These are phyloP conservation scores for Pseudopipra pipra DNA, from an alignment of 2,113 vertebrate genomes.

Conservation along the genomic window DNA sequence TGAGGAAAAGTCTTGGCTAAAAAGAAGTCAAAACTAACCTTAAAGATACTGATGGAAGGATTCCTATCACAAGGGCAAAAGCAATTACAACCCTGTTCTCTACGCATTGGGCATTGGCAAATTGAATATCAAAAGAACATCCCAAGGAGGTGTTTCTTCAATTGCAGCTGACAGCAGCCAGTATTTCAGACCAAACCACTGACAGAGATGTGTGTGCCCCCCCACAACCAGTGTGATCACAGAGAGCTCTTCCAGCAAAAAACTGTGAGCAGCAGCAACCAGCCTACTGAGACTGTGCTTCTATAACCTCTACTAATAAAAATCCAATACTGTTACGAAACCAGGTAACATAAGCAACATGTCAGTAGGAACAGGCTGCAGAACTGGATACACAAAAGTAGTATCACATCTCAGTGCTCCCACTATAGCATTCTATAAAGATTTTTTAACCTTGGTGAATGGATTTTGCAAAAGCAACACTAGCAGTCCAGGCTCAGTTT, in stretches of 20 bases:
- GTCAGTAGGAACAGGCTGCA: not conserved
- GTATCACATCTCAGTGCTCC: accelerated
- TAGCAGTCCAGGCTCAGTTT: not conserved
- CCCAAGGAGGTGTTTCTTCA: not conserved
- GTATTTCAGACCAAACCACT: not conserved
- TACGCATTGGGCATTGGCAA: not conserved
- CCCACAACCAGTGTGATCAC: not conserved
- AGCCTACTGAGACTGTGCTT: not conserved
- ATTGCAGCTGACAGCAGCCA: not conserved
- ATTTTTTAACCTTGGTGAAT: not conserved
- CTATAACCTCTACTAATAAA: not conserved
- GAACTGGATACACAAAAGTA: not conserved
- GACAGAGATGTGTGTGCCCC: not conserved
- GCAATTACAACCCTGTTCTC: not conserved
- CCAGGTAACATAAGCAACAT: not conserved
- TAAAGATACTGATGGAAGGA: not conserved
- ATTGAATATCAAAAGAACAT: not conserved
- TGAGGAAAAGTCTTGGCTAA: not conserved
- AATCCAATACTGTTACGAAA: not conserved
- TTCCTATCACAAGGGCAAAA: not conserved
- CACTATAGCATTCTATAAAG: not conserved
- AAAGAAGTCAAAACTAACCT: not conserved
- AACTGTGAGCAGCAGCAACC: not conserved
- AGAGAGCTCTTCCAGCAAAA: not conserved
- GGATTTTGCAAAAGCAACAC: not conserved